These are phyloP conservation scores for Calephelis perditalis DNA, from an alignment of 2,888 invertebrate species.

Conservation along the genomic window DNA sequence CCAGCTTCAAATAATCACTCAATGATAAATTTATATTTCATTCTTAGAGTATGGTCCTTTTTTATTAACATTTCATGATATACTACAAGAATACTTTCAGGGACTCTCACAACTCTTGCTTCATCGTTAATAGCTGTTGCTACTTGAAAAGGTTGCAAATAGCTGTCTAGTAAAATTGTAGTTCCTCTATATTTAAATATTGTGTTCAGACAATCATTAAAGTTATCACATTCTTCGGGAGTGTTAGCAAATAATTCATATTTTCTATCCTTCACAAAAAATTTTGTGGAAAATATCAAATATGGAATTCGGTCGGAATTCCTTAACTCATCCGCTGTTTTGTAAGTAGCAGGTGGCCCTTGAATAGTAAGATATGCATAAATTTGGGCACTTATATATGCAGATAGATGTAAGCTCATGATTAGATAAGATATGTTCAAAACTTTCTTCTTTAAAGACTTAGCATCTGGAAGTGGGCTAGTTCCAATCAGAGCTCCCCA, in stretches of 20 bases:
- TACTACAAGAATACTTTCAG: slow-evolving; percentile 45
- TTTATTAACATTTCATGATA: slow-evolving; percentile 57
- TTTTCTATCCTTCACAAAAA: slow-evolving; percentile 44
- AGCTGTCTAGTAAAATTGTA: slow-evolving; percentile 43
- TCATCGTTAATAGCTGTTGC: slow-evolving; percentile 47
- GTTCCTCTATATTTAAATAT: slow-evolving; percentile 42
- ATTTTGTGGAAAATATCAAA: slow-evolving; percentile 38
- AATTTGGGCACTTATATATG: slow-evolving; percentile 50
- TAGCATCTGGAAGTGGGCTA: slow-evolving; percentile 41
- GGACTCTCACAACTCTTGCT: slow-evolving; percentile 43
- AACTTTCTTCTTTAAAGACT: slow-evolving; percentile 48
- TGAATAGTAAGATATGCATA: slow-evolving; percentile 55
- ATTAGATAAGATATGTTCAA: slow-evolving; percentile 48
- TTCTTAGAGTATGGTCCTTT: slow-evolving; percentile 39
- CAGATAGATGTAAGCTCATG: slow-evolving; percentile 48
- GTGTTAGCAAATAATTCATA: slow-evolving; percentile 41
- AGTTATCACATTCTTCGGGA: slow-evolving; percentile 42
- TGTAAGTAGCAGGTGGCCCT: slow-evolving; percentile 43
- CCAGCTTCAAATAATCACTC: slow-evolving; percentile 54
- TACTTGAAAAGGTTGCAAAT: slow-evolving; percentile 45
- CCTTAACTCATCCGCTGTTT: slow-evolving; percentile 45
- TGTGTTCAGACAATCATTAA: slow-evolving; percentile 40
- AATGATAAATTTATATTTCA: slow-evolving; percentile 37
- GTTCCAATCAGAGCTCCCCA: slow-evolving; percentile 55
- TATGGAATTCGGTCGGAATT: slow-evolving; percentile 43